Percentiles rank a stretch among this genome's conserved stretches.
Conservation (phyloP, 23 tunicate genomes). For the Oikopleura vanhoeffeni region DNA sequence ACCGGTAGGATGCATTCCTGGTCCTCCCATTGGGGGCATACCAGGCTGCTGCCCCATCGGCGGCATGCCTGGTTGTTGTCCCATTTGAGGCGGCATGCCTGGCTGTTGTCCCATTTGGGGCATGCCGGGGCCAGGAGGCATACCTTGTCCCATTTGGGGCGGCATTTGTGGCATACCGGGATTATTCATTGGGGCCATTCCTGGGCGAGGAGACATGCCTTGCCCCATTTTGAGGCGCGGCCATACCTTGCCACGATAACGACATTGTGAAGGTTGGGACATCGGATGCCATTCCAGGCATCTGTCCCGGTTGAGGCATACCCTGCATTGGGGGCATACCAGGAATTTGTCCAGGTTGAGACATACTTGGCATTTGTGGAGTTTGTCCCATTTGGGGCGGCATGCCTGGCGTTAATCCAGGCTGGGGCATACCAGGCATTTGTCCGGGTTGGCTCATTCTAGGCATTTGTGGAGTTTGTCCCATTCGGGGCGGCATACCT, state of each 20-base stretch:
- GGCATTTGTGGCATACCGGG: background rate
- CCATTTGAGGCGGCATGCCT: conserved; percentile 17
- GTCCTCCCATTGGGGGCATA: conserved; percentile 15
- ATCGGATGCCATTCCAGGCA: conserved; percentile 5
- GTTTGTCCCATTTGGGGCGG: background rate
- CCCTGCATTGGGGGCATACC: background rate
- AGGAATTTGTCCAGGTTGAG: background rate
- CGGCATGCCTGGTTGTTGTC: conserved; percentile 18
- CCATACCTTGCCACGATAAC: background rate
- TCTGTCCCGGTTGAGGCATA: conserved; percentile 7
- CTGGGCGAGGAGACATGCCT: background rate
- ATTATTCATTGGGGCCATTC: background rate
- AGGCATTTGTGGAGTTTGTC: background rate
- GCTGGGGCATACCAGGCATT: conserved; percentile 11
- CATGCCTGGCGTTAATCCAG: background rate
- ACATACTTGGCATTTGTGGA: background rate
- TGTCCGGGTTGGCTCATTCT: too few species aligned
- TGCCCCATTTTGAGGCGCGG: background rate
- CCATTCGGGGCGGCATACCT: background rate
- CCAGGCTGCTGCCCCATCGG: background rate
- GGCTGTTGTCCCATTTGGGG: conserved; percentile 16
- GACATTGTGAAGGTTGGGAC: background rate
- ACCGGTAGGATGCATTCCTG: background rate
- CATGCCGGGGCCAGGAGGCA: background rate
- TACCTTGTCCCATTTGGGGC: background rate